Base-by-base conservation (phyloP, 2,113 vertebrate species). In the Pyrgilauda ruficollis region DNA sequence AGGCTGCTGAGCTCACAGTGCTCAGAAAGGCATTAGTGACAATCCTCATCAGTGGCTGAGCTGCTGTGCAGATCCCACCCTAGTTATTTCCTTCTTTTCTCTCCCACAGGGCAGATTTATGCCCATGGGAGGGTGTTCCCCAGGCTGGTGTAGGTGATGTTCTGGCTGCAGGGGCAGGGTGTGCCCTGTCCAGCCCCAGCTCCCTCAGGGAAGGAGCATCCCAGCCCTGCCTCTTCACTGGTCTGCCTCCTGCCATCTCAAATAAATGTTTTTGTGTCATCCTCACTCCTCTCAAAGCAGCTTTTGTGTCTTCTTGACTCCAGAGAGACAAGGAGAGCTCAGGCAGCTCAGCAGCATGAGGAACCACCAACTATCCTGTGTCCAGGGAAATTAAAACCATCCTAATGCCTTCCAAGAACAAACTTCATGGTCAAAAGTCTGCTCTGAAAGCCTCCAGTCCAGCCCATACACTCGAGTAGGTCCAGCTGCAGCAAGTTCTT, bases 151-250 rank as follows among this genome's bases (percentile, higher is more conserved):
- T 7, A 22, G 37, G 21, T 4, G 66, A n/a, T 28, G 46, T 2
- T 41, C 19, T 10, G 8, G 37, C 31, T 61, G 63, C 79, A 87
- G 82, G 81, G 58, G 26, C 50, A 87, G 67, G 55, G 47, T 37
- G 39, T 2, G 1, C 0, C 0, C 18, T 10, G 30, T 5, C 17
- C 52, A 43, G 27, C 66, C 62, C 31, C 53, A 83, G 67, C 82
- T 90, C 84, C 31, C 6, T 19, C 39, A 21, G 43, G 26, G 37
- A 50, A 70, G 55, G 46, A 55, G 76, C 8, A 22, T 30, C 52
- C 55, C 50, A 86, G 80, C 35, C 70, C 72, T 52, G 39, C 15
- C 44, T 92, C n/a, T 31, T 37, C 15, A 8, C 20, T 0, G 22
- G 3, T 43, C 74, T 68, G 46, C 12, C 43, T 33, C 73, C 75